Evolutionary conservation across 2,888 invertebrate genomes (phyloP), one percentile per base, ranked within the genome.

Genomic region (Nipponacmea schrenckii): DNA sequence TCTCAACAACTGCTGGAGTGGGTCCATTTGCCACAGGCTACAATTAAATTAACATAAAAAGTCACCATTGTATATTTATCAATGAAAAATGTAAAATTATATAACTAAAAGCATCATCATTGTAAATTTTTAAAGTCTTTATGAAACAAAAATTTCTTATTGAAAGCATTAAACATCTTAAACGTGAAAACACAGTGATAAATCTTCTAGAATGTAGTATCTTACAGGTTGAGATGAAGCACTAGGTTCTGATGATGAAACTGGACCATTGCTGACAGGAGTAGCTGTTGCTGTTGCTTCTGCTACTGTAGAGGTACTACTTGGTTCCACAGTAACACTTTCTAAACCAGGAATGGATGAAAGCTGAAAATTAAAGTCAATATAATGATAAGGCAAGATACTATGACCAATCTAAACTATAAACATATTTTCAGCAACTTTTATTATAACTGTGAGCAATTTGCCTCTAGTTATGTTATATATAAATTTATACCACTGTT

Each of bases 341-440:
- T 89, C 89, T 70, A 89, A 77, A n/a, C 89, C 89, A 77, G 89
- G 89, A 71, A 89, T 87, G 3, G 89, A 89, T 48, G 88, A 84
- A 44, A 89, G 78, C 89, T 89, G 76, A 45, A 83, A 79, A n/a
- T 72, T n/a, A 63, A 48, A 27, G 27, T 17, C 20, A 20, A 10
- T n/a, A 65, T n/a, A 39, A 48, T 3, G 14, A 45, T 26, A 46
- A 67, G 24, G n/a, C n/a, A n/a, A n/a, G n/a, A n/a, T n/a, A n/a
- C n/a, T n/a, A n/a, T n/a, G n/a, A n/a, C n/a, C n/a, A n/a, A n/a
- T n/a, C n/a, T n/a, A n/a, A n/a, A n/a, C n/a, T n/a, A n/a, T n/a
- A n/a, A n/a, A n/a, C n/a, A n/a, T n/a, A n/a, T n/a, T n/a, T n/a
- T n/a, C n/a, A n/a, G n/a, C n/a, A n/a, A n/a, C n/a, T n/a, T n/a